Conservation (phyloP, 2,888 invertebrate species). For the Ophion costatus region DNA sequence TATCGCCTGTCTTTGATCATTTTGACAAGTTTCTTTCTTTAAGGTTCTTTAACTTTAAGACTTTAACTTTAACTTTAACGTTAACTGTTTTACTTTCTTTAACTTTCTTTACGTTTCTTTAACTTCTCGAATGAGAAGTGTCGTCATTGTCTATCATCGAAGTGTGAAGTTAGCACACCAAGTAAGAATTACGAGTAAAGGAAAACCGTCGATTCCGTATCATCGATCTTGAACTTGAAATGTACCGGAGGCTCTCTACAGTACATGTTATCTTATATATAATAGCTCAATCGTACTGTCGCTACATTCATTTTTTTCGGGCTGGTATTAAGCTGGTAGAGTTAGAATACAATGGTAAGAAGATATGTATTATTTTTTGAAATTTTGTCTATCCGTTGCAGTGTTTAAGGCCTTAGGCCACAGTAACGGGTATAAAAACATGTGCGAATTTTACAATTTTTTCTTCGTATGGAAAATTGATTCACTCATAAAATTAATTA, state of each 20-base stretch:
- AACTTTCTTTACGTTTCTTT: no score
- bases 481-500: no score
- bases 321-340: not conserved
- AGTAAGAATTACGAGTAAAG: conserved; percentile 16
- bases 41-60: no score
- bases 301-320: not conserved
- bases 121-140: not conserved
- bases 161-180: not conserved
- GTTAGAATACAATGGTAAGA: not conserved
- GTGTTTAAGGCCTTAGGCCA: not conserved
- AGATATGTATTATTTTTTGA: not conserved
- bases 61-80: no score
- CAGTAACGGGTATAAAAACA: no score
- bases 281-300: no score
- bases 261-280: no score
- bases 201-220: conserved; percentile 10
- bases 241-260: not conserved
- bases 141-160: not conserved
- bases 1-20: not conserved
- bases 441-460: no score
- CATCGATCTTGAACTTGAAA: not conserved
- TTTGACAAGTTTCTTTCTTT: not conserved
- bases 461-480: no score
- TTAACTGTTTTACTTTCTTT: no score
- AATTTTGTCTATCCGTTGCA: not conserved